Base-by-base conservation (phyloP, 1,140 invertebrate species). In the Oscheius sp. region DNA sequence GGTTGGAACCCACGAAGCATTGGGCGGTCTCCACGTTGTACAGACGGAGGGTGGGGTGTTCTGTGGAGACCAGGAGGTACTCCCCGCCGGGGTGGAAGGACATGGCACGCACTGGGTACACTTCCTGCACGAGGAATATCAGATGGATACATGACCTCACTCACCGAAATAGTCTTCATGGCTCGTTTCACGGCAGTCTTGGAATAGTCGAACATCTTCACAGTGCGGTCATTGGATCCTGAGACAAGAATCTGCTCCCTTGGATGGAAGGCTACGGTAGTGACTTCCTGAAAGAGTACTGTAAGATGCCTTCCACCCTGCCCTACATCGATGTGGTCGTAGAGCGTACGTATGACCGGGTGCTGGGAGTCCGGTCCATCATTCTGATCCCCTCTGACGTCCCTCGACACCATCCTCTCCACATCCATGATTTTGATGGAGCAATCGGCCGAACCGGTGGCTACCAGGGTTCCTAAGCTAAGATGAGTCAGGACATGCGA, bases 361-460 rank as follows among this genome's bases (percentile, higher is more conserved):
- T 99, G 91, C 88, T 85, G 86, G 38, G 85, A 79, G 77, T 85
- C 18, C 89, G 90, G 77, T 91, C 90, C 80, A 90, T 82, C 82
- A 42, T 20, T 79, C 76, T 46, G 75, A 42, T 38, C 66, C 38
- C 36, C 58, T 45, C 61, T 74, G 42, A 52, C 86, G 84, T 67
- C 84, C 82, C 58, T 86, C 0, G 94, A 93, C 77, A 99, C 87
- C 93, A 99, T 99, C 77, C 93, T 88, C 81, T 99, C 95, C 1
- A 99, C 94, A 85, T 98, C 95, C 45, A 98, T 86, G 84, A 99
- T 95, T 90, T 91, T 99, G 65, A 99, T 99, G 75, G 94, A 97
- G 2, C 95, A 93, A 87, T 99, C 96, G 1, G 93, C 93, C 76
- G 94, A 97, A 26, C 96, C 96, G 1, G 95, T 99, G 1, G 95